Conservation (phyloP, 1,140 invertebrate species). For the Lepidurus apus region DNA sequence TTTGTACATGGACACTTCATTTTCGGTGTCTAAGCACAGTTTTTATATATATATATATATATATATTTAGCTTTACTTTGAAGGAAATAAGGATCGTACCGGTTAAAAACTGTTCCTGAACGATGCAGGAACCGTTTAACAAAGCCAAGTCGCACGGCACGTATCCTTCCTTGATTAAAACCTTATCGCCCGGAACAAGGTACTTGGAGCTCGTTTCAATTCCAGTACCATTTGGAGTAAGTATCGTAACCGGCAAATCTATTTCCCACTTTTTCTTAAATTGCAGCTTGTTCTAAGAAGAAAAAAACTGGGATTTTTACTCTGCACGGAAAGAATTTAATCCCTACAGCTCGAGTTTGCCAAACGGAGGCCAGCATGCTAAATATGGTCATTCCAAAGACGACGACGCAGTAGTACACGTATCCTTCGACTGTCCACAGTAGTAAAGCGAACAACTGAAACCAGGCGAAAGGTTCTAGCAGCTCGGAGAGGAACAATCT, state of each 20-base stretch:
- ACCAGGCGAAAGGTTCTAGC: background rate
- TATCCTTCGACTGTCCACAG: background rate
- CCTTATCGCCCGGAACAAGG: background rate
- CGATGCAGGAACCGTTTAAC: background rate
- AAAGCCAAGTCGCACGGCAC: background rate
- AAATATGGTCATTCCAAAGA: background rate
- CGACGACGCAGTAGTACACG: background rate
- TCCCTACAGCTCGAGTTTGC: background rate
- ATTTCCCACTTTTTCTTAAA: background rate
- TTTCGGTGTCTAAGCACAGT: background rate
- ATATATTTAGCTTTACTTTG: too few relatives aligned
- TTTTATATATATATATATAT: background rate
- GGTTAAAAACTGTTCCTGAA: background rate
- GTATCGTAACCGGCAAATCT: background rate
- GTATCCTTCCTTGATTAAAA: background rate
- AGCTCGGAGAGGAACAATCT: background rate
- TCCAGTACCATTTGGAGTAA: background rate
- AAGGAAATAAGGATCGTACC: background rate
- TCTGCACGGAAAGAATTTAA: background rate
- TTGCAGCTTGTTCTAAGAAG: background rate
- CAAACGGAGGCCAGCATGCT: background rate
- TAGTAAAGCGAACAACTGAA: background rate
- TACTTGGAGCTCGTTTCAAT: background rate
- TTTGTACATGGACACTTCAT: background rate
- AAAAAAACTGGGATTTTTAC: background rate